Conservation (phyloP, 1,140 invertebrate species). For the Cheumatopsyche charites region DNA sequence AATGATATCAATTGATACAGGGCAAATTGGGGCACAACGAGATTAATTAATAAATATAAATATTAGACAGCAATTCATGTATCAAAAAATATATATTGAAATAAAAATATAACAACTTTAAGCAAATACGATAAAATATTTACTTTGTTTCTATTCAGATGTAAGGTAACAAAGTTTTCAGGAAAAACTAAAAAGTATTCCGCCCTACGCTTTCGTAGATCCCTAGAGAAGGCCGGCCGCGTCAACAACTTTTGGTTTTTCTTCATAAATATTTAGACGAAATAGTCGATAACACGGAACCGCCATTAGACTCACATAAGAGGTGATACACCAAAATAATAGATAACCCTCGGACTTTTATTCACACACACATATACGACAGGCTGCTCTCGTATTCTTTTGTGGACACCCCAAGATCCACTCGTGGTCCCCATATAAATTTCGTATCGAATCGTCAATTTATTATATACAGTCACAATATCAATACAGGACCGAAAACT, state of each 20-base stretch:
- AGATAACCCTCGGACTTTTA: slow-evolving; percentile 8
- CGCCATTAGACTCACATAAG: slow-evolving; percentile 37
- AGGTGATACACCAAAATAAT: slow-evolving; percentile 37
- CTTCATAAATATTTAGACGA: slow-evolving; percentile 40
- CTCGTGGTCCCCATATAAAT: slow-evolving; percentile 17
- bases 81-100: too few relatives aligned
- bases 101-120: too few relatives aligned
- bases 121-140: too few relatives aligned
- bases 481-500: neutral
- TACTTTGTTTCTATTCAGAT: too few relatives aligned
- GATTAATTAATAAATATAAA: too few relatives aligned
- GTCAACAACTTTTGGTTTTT: neutral
- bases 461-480: slow-evolving; percentile 30
- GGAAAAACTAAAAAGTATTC: too few relatives aligned
- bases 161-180: too few relatives aligned
- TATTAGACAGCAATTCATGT: too few relatives aligned
- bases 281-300: slow-evolving; percentile 36
- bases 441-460: slow-evolving; percentile 30
- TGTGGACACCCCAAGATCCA: neutral
- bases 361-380: neutral
- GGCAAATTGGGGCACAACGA: too few relatives aligned
- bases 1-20: too few relatives aligned
- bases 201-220: neutral
- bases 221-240: neutral
- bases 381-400: slow-evolving; percentile 23